phyloP scores from a whole-genome alignment of 2,797 vertebrate species.

The Lacerta viridis region DNA sequence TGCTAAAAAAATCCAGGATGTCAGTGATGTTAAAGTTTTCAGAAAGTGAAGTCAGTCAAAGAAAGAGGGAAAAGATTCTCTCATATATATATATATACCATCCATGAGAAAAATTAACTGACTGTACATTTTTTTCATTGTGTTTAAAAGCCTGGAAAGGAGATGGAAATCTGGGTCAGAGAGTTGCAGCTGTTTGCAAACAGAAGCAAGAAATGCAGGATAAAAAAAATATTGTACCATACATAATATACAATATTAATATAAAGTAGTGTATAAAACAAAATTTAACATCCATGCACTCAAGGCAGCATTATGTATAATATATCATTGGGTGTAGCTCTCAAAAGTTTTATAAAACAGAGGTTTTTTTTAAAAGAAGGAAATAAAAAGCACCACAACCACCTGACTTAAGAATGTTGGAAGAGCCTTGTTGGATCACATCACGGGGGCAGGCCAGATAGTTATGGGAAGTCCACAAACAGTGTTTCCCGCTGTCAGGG shows the following conservation, averaged over 20 bases:
- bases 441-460: not conserved
- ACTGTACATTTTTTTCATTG: not conserved
- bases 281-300: not conserved
- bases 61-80: not conserved
- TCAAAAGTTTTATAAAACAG: not conserved
- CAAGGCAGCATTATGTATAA: not conserved
- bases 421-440: not conserved
- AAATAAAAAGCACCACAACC: not conserved
- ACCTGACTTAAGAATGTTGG: not conserved
- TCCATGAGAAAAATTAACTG: not conserved
- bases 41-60: not conserved
- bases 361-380: not conserved
- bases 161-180: not conserved
- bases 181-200: not conserved
- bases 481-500: too few species aligned
- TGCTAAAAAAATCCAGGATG: not conserved
- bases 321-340: not conserved
- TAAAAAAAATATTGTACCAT: slow-evolving; percentile 1
- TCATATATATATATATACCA: not conserved
- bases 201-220: not conserved
- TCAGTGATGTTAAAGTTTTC: not conserved
- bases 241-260: not conserved
- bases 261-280: not conserved
- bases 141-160: not conserved
- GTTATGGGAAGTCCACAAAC: not conserved